phyloP scores from a whole-genome alignment of 2,113 vertebrate genomes.

The Grammomys dolichurus region DNA sequence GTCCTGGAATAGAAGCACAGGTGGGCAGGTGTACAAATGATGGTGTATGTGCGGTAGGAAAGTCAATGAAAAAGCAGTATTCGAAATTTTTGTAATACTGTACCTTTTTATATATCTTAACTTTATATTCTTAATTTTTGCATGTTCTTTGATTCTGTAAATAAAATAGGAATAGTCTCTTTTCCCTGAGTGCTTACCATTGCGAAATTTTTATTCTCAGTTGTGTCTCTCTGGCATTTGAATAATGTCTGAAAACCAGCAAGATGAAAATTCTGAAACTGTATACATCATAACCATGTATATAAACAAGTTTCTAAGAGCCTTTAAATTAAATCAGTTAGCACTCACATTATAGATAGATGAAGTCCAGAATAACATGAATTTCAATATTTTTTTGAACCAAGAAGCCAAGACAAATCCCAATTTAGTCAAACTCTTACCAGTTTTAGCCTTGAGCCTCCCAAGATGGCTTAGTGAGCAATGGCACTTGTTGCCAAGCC shows the following conservation, averaged over 20 bases:
- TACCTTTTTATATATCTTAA: constrained; percentile 17
- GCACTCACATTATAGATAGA: neutral
- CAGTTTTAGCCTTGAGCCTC: constrained; percentile 8
- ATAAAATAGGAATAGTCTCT: neutral
- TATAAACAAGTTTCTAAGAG: constrained; percentile 27
- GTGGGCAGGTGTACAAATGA: neutral
- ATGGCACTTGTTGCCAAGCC: neutral
- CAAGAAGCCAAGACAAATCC: constrained; percentile 54
- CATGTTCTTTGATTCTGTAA: neutral
- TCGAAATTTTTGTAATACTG: constrained; percentile 10
- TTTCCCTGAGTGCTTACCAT: neutral
- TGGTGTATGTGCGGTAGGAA: neutral
- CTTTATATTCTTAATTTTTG: constrained; percentile 48
- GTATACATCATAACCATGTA: neutral
- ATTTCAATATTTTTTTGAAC: neutral
- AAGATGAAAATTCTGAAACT: constrained; percentile 40
- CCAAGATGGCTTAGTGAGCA: neutral
- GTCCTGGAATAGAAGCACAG: neutral
- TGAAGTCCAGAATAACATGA: constrained; percentile 50
- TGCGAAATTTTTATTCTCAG: constrained; percentile 9
- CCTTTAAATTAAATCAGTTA: neutral
- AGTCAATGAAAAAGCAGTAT: neutral
- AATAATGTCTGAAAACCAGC: constrained; percentile 30
- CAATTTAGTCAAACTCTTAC: neutral
- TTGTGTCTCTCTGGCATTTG: neutral